Base-by-base conservation (phyloP, 1,140 invertebrate species). In the Temnothorax nylanderi region DNA sequence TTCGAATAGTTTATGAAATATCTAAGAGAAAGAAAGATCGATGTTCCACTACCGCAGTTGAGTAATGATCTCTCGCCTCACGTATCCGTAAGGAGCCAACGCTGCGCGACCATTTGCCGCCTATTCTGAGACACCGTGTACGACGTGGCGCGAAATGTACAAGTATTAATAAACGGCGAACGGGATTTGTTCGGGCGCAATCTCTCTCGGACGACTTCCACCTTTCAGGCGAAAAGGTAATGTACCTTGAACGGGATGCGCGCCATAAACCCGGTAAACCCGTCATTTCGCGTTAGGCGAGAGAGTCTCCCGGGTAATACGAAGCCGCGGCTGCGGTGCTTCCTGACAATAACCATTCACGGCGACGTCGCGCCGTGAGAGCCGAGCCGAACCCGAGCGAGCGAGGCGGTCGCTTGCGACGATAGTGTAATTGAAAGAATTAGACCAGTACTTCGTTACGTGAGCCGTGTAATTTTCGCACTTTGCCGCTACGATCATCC, bases 381-480 rank as follows among this genome's bases (percentile, higher is more conserved):
- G 34, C 13, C 34, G 21, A 21, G 21, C 56, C 7, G 44, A 54
- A 13, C 37, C 37, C 51, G 8, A 47, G n/a, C 37, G 49, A 37
- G 26, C 49, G 5, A 54, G 37, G 37, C 37, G 49, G 60, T 54
- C 65, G 60, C 21, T 56, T 26, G 18, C 16, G 32, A 47, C 21
- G 13, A 37, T 11, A 51, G 47, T 71, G 47, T 88, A 88, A 88
- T 87, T 87, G 87, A 88, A 87, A 81, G 51, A 87, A 89, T 88
- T 84, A 72, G 71, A 87, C 54, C 71, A 49, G 54, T 71, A 76
- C 86, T 84, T 84, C 16, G 86, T 85, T 88, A 87, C 54, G 11
- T 26, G 37, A 69, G n/a, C 62, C 32, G 32, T 87, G 62, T 71
- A 84, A 84, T 88, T 88, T 81, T 87, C 77, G 62, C 74, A 65